Base-by-base conservation (phyloP, 2,888 invertebrate genomes). In the Eurytoma californica region DNA sequence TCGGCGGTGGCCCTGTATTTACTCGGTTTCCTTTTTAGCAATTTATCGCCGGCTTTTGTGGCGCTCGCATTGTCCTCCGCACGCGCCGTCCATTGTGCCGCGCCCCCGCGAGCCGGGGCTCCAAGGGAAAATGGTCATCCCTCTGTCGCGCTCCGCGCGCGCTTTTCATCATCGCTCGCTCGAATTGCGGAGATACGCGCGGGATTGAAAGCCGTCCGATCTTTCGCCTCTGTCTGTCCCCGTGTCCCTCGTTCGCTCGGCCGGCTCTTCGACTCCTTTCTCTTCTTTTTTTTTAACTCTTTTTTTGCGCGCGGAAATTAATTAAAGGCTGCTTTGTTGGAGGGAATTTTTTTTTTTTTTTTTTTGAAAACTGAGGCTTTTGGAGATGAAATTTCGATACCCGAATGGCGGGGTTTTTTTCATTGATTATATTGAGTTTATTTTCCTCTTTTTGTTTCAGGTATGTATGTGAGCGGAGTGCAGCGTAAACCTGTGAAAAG, bases 1-100 rank as follows among this genome's bases (percentile, higher is more conserved):
- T 69, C 58, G 18, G n/a, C 60, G 68, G 18, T 63, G 39, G 24
- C 49, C 55, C 60, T 66, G 86, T 86, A 87, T 87, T 88, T 88
- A 85, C 86, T 87, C 85, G 86, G 85, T 86, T 88, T 87, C 86
- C 85, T 87, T 87, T 87, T 87, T 85, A 86, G 82, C 84, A 85
- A 88, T 86, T 86, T 85, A 88, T 88, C 85, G 87, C 84, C 84
- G 82, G 84, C 81, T 85, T 85, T 86, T 85, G 85, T 86, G 82
- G 77, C 81, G 69, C 82, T 74, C 79, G 83, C 84, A 87, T 87
- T 87, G 87, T 87, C 81, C 84, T 58, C 69, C 24, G 63, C 30
- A 3, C 47, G 60, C 51, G 9, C 9, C 76, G 24, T 14, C 30
- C 28, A 39, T 53, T 55, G 58, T 58, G 47, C 18, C 47, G 57